A percentile compares a stretch with the other conserved stretches of the same genome.
These are phyloP conservation scores for Malaclemys terrapin DNA, from an alignment of 2,113 vertebrate genomes.

Conservation along the genomic window DNA sequence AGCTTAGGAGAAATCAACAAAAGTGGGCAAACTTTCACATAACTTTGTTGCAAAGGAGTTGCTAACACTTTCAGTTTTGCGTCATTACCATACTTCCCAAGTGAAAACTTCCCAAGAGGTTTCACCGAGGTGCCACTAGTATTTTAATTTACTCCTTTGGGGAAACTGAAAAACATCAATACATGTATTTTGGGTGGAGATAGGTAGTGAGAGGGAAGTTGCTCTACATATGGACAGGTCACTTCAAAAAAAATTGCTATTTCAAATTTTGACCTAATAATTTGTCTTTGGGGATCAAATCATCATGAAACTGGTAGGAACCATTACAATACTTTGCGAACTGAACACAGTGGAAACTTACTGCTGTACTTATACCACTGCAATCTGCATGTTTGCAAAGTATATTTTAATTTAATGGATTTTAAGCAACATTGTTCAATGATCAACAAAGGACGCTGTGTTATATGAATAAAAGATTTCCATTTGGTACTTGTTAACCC, in stretches of 20 bases:
- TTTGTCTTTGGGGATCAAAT: not conserved
- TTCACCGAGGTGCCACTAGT: not conserved
- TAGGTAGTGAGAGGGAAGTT: not conserved
- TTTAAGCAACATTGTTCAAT: slow-evolving; percentile 85
- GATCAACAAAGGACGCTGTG: slow-evolving; percentile 82
- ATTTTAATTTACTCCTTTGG: slow-evolving; percentile 9
- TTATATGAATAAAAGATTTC: slow-evolving; percentile 83
- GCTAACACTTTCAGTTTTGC: not conserved
- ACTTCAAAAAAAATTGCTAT: not conserved
- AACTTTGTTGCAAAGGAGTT: not conserved
- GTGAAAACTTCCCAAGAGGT: not conserved
- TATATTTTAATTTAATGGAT: slow-evolving; percentile 83
- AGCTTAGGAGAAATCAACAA: not conserved
- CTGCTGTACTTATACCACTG: slow-evolving; percentile 62
- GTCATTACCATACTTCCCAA: not conserved
- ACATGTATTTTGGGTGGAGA: not conserved
- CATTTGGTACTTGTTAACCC: slow-evolving; percentile 85
- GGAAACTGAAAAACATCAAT: not conserved
- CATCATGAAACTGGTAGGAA: not conserved
- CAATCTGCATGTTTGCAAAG: slow-evolving; percentile 56
- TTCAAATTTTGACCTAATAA: not conserved
- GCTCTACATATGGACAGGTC: not conserved
- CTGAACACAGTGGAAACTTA: not conserved
- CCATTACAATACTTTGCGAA: slow-evolving; percentile 31
- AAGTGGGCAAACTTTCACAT: not conserved